These are phyloP conservation scores for Siphamia tubifer DNA, from an alignment of 2,113 vertebrate genomes.

Conservation along the genomic window DNA sequence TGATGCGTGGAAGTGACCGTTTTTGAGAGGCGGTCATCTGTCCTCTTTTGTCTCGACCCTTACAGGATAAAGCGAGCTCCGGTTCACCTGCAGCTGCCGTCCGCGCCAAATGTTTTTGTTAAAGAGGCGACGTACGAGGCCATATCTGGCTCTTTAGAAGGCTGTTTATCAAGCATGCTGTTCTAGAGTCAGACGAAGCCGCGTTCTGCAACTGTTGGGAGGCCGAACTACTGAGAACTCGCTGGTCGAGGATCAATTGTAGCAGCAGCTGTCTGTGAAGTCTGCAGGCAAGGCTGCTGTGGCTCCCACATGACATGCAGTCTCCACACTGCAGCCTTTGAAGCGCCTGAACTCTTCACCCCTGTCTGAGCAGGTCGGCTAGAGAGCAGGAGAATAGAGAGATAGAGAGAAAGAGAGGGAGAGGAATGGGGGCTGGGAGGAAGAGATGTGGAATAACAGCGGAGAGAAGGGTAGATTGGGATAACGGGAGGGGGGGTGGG, in stretches of 20 bases:
- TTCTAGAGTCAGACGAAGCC: constrained; percentile 47
- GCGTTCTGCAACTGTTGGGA: constrained; percentile 35
- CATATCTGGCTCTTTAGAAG: constrained; percentile 25
- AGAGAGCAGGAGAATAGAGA: constrained; percentile 72
- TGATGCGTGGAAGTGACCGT: not conserved
- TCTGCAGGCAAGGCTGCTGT: constrained; percentile 73
- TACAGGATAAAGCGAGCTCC: constrained; percentile 10
- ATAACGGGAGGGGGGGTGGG: constrained; percentile 31
- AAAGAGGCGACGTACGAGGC: not conserved
- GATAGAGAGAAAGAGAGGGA: constrained; percentile 49
- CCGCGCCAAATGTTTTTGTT: constrained; percentile 38
- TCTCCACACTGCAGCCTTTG: constrained; percentile 79
- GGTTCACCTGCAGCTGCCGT: not conserved
- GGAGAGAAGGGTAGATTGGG: constrained; percentile 51
- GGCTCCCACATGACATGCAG: constrained; percentile 77
- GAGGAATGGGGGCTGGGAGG: constrained; percentile 52
- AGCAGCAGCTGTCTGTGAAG: constrained; percentile 75
- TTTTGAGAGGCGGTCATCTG: constrained; percentile 3
- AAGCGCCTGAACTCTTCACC: constrained; percentile 80
- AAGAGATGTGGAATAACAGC: constrained; percentile 65
- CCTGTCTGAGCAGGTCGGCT: constrained; percentile 76
- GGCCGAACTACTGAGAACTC: constrained; percentile 46
- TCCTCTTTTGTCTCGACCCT: constrained; percentile 29
- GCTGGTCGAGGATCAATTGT: constrained; percentile 72
- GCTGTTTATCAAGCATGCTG: constrained; percentile 36